phyloP scores from a whole-genome alignment of 2,888 invertebrate species.

The Salpingus planirostris region DNA sequence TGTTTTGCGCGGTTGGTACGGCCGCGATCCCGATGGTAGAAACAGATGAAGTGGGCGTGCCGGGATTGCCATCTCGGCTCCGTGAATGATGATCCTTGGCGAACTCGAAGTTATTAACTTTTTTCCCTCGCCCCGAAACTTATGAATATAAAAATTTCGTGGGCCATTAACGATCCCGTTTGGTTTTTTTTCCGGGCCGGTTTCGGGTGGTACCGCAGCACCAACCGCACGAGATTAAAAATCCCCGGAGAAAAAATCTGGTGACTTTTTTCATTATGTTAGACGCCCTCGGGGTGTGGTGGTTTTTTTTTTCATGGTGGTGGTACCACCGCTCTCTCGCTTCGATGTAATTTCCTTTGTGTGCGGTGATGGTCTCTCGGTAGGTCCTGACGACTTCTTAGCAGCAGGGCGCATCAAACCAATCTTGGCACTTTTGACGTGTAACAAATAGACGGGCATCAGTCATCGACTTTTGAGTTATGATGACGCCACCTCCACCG shows the following conservation, averaged over 20 bases:
- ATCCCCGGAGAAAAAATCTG: no score
- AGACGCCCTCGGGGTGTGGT: not conserved
- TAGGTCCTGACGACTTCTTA: conserved; percentile 36
- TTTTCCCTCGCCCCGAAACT: conserved; percentile 3
- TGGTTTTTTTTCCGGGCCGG: no score
- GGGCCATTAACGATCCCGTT: no score
- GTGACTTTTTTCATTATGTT: conserved; percentile 1
- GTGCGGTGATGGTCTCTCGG: conserved; percentile 22
- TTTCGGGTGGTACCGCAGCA: no score
- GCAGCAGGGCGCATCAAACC: conserved; percentile 36
- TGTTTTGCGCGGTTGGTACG: no score
- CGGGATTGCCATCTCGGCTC: conserved; percentile 1
- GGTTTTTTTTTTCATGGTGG: not conserved
- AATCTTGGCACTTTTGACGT: conserved; percentile 39
- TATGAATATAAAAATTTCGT: conserved; percentile 8
- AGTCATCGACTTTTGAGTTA: conserved; percentile 37
- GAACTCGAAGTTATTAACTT: conserved; percentile 10
- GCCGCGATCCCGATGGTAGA: no score
- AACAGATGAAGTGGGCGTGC: conserved; percentile 16
- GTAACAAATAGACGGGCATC: conserved; percentile 41
- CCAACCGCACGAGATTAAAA: no score
- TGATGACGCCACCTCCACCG: no score
- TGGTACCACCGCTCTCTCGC: no score
- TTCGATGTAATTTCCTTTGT: no score
- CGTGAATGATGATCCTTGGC: conserved; percentile 18